Conservation (phyloP, 2,888 invertebrate genomes). For the Tetrapedia diversipes region DNA sequence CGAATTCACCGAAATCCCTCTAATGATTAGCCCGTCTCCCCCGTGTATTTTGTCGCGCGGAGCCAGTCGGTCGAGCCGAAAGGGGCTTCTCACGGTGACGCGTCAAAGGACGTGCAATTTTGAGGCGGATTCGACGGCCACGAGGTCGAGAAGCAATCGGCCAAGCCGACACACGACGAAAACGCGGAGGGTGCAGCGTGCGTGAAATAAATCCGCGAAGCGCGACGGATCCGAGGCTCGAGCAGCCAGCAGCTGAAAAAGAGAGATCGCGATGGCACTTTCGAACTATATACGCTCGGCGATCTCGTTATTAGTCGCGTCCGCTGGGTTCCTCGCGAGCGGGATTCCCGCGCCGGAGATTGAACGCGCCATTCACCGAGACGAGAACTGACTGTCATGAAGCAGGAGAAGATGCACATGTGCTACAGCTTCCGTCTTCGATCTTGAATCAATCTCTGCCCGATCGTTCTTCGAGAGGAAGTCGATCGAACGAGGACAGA, state of each 20-base stretch:
- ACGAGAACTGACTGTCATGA: no score
- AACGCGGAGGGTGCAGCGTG: neutral
- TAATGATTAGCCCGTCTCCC: constrained; percentile 7
- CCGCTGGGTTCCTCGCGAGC: no score
- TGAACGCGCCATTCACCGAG: neutral
- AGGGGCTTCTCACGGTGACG: neutral
- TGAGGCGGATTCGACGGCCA: neutral
- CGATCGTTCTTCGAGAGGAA: neutral
- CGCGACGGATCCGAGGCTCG: neutral
- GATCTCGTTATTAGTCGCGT: neutral
- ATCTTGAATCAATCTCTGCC: neutral
- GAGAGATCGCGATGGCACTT: constrained; percentile 6
- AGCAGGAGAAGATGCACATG: neutral
- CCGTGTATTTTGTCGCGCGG: neutral
- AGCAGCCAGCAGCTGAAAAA: neutral
- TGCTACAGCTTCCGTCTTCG: neutral
- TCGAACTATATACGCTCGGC: neutral
- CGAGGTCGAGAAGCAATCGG: constrained; percentile 14
- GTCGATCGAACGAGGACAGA: no score
- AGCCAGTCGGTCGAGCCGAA: neutral
- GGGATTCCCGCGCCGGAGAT: neutral
- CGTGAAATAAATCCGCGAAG: neutral
- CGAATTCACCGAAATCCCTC: neutral
- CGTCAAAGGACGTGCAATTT: constrained; percentile 9
- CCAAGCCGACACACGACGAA: neutral